These are phyloP conservation scores for Pheosia gnoma DNA, from an alignment of 2,888 invertebrate species.

Conservation along the genomic window DNA sequence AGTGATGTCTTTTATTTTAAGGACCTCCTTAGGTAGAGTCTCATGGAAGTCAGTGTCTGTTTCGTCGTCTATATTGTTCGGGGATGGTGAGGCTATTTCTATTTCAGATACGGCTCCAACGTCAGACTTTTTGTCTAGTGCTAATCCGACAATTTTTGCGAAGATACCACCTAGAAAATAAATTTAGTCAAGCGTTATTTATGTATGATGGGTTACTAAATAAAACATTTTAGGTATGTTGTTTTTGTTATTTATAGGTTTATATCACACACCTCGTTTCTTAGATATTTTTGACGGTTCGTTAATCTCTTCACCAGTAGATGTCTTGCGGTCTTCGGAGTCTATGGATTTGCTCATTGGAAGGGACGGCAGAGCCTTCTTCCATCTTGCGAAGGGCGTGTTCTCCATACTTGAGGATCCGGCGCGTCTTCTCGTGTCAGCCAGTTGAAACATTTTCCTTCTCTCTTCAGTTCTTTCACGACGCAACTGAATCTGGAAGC, in stretches of 20 bases:
- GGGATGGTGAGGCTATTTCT: conserved; percentile 54
- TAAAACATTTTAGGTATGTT: no score
- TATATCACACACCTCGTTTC: conserved; percentile 60
- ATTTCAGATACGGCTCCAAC: conserved; percentile 75
- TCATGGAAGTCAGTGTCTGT: conserved; percentile 90
- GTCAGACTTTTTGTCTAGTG: conserved; percentile 84
- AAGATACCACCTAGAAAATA: conserved; percentile 77
- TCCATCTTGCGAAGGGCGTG: conserved; percentile 87
- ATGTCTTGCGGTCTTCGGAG: conserved; percentile 71
- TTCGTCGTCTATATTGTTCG: conserved; percentile 83
- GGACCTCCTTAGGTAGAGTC: conserved; percentile 85
- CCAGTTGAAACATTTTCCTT: conserved; percentile 95
- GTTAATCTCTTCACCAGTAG: conserved; percentile 54
- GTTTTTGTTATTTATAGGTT: no score
- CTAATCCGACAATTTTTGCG: conserved; percentile 84
- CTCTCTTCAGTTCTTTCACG: conserved; percentile 97
- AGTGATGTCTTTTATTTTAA: conserved; percentile 80
- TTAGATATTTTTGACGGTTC: conserved; percentile 55
- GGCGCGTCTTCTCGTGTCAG: conserved; percentile 86
- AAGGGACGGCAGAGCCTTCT: conserved; percentile 86
- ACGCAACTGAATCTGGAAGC: conserved; percentile 88
- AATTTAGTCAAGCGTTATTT: neutral
- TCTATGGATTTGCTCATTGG: conserved; percentile 84
- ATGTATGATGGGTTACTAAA: no score
- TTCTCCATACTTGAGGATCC: conserved; percentile 85